phyloP scores from a whole-genome alignment of 2,888 invertebrate genomes.

The Eupithecia abbreviata region DNA sequence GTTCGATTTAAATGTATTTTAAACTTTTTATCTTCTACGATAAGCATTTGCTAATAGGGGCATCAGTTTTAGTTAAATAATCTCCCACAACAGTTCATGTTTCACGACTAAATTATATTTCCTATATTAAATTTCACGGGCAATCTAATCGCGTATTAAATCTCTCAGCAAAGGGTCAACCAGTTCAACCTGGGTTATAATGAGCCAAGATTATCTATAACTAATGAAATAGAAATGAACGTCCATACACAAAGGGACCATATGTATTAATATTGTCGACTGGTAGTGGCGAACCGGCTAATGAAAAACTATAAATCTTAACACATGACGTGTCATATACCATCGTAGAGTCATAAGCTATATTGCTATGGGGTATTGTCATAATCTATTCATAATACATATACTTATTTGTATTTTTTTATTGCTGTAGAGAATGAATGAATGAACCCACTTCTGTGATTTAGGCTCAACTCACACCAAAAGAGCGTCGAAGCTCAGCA shows the following conservation, averaged over 20 bases:
- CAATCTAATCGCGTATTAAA: constrained; percentile 32
- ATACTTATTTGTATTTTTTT: no score
- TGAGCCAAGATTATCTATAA: constrained; percentile 44
- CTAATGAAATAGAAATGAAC: constrained; percentile 43
- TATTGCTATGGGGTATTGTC: no score
- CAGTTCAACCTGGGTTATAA: constrained; percentile 42
- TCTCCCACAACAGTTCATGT: neutral
- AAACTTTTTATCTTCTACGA: neutral
- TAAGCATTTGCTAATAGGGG: neutral
- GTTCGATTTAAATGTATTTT: neutral
- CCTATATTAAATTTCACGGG: constrained; percentile 16
- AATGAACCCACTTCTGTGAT: neutral
- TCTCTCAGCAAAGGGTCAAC: constrained; percentile 30
- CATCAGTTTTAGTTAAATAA: neutral
- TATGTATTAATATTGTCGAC: constrained; percentile 45
- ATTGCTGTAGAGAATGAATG: no score
- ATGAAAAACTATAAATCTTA: constrained; percentile 65
- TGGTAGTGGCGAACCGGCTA: constrained; percentile 52
- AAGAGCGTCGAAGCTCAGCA: no score
- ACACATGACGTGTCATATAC: constrained; percentile 41
- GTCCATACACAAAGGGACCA: constrained; percentile 45
- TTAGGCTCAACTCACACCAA: no score
- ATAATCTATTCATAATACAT: no score
- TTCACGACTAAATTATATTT: constrained; percentile 19
- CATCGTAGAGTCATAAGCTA: constrained; percentile 12